A percentile compares a stretch with the other conserved stretches of the same genome.
These are phyloP conservation scores for Diprion similis DNA, from an alignment of 1,140 invertebrate species.

Conservation along the genomic window DNA sequence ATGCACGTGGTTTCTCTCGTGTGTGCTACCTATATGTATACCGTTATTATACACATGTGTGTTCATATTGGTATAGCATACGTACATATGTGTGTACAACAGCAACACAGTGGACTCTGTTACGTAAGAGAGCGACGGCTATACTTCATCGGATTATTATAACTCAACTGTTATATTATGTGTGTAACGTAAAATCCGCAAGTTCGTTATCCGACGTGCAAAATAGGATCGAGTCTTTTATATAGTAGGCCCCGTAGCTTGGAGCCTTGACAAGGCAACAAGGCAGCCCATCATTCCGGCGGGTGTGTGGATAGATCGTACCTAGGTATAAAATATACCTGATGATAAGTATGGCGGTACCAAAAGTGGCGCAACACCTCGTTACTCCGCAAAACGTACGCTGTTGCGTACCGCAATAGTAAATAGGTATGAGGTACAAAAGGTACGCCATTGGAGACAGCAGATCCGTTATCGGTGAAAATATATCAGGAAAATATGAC, in stretches of 20 bases:
- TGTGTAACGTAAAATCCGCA: background rate
- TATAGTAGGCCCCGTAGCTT: background rate
- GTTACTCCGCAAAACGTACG: background rate
- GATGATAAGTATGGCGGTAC: background rate
- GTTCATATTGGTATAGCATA: no score
- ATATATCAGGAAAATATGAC: constrained; percentile 1
- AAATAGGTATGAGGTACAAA: no score
- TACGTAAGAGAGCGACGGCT: no score
- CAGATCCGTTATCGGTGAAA: background rate
- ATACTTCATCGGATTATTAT: no score
- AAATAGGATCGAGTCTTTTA: background rate
- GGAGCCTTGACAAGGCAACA: background rate
- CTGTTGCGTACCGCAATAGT: background rate
- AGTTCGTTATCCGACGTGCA: background rate
- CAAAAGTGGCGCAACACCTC: constrained; percentile 6
- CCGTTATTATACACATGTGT: no score
- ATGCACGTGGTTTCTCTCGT: no score
- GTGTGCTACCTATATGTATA: no score
- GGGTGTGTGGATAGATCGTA: no score
- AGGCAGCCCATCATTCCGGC: background rate
- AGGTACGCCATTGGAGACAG: background rate
- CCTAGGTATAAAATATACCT: no score
- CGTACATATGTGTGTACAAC: no score
- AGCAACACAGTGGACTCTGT: no score
- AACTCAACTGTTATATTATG: no score